Conservation (phyloP, 2,888 invertebrate genomes). For the Trilocha varians region DNA sequence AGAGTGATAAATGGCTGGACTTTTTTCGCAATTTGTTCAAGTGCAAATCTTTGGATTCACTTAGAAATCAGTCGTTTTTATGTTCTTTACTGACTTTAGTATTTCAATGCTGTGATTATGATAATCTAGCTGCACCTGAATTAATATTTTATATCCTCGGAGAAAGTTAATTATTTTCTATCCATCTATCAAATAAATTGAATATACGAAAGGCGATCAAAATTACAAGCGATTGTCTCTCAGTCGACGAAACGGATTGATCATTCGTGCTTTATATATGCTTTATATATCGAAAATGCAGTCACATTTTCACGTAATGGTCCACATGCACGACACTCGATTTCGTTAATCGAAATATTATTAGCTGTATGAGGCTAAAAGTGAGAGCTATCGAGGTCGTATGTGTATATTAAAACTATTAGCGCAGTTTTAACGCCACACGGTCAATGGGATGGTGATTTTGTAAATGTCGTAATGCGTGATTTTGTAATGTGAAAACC, state of each 20-base stretch:
- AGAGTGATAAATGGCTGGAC: no score
- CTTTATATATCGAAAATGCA: background rate
- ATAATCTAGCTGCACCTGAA: no score
- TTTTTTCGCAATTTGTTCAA: no score
- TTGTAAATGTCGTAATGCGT: conserved; percentile 29
- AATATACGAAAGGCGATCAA: background rate
- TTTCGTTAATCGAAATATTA: conserved; percentile 12
- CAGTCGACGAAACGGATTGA: background rate
- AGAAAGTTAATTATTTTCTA: background rate
- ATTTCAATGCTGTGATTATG: no score
- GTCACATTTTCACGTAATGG: background rate
- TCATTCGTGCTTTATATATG: background rate
- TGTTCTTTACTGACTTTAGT: no score
- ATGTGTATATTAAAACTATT: conserved; percentile 27
- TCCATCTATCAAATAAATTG: background rate
- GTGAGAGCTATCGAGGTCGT: conserved; percentile 44
- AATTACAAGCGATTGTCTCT: background rate
- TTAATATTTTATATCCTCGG: background rate
- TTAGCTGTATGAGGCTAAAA: conserved; percentile 28
- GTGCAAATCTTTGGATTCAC: no score
- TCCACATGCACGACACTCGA: conserved; percentile 4
- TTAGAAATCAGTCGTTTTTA: no score
- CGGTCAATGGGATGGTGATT: conserved; percentile 49
- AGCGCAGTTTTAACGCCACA: conserved; percentile 28
- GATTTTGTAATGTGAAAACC: conserved; percentile 31